A percentile compares a stretch with the other conserved stretches of the same genome.
phyloP scores from a whole-genome alignment of 2,113 vertebrate species.

The Oenanthe melanoleuca region DNA sequence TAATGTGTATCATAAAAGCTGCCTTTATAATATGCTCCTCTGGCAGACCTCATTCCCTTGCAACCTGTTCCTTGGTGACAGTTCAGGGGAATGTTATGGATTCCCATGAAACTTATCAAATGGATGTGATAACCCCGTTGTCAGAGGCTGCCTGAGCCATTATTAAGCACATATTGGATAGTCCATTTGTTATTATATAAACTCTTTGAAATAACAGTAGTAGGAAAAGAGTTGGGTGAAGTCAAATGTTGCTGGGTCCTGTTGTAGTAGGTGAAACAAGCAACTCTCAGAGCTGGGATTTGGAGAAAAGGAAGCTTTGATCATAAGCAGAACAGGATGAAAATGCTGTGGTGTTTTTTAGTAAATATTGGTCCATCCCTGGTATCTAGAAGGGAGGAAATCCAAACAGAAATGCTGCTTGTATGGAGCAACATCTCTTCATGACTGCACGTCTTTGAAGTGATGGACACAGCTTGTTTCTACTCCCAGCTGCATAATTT shows the following conservation, averaged over 20 bases:
- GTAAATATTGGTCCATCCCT: background rate
- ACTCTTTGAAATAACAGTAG: background rate
- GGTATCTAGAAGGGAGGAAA: background rate
- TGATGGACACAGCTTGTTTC: background rate
- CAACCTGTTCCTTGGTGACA: background rate
- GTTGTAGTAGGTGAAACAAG: background rate
- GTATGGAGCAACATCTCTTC: background rate
- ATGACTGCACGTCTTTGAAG: background rate
- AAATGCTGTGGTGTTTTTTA: background rate
- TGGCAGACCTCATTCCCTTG: slow-evolving; percentile 6
- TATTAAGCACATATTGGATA: background rate
- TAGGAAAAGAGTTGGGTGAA: background rate
- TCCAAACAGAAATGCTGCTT: background rate
- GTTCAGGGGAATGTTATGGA: background rate
- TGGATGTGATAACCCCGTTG: background rate
- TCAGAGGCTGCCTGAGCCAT: background rate
- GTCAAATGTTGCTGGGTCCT: background rate
- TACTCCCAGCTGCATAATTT: background rate
- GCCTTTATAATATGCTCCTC: background rate
- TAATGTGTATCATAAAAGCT: slow-evolving; percentile 9
- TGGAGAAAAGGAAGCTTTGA: background rate
- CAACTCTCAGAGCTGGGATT: background rate
- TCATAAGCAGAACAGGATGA: background rate
- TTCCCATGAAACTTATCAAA: slow-evolving; percentile 11
- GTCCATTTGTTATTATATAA: background rate